Evolutionary conservation across 2,113 vertebrate genomes (phyloP), one percentile per base, ranked within the genome.

Genomic region (Ochotona curzoniae): DNA sequence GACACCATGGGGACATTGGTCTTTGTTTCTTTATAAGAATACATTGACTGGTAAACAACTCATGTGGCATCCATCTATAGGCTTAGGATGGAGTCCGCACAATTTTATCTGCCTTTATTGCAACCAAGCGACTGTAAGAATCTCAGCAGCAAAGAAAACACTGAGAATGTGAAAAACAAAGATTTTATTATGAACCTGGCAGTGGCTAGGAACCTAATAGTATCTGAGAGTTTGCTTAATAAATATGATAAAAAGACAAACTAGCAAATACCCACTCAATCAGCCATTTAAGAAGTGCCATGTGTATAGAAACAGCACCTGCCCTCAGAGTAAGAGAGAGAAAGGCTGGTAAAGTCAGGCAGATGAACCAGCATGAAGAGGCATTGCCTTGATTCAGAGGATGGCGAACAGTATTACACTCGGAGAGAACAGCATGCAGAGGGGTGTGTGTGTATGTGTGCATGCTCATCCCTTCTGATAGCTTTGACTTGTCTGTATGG

Each of bases 191-290:
- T 57, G 1, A 18, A 4, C 66, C 9, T 70, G 25, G 26, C 57
- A 44, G 44, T 81, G 49, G 2, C 60, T 63, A 67, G 47, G 20
- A n/a, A 9, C 12, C 28, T 26, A 57, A 23, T 28, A 30, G 35
- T 28, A 6, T 84, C 28, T 76, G 63, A 82, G 63, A 82, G 60
- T 17, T 64, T 94, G 74, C 1, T 82, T 95, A 76, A 75, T 75
- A 93, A 71, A 60, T 70, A 8, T 63, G 25, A 75, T 25, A n/a
- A 2, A 79, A 90, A 84, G n/a, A 12, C 82, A 64, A 81, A 51
- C 44, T 82, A 9, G 66, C 38, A 28, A 26, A 8, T 63, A 25
- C 82, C 44, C 49, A 75, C 60, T 86, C 63, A 83, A 15, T 67
- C 32, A 64, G 30, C 66, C 4, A 49, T 67, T 87, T 82, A 81